phyloP scores from a whole-genome alignment of 2,888 invertebrate species.

The Neria commutata region DNA sequence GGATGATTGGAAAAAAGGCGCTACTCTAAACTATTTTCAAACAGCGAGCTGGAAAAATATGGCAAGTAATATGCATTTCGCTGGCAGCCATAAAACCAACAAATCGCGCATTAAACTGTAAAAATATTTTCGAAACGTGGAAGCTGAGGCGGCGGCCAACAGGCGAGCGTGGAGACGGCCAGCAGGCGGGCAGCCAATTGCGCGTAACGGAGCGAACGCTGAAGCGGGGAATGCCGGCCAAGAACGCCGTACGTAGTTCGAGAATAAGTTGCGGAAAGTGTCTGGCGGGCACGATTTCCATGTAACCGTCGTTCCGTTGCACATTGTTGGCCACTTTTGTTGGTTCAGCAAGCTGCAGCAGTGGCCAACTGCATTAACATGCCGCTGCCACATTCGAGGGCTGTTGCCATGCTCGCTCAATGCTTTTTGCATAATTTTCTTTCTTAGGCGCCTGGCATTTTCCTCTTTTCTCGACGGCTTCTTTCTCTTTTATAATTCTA shows the following conservation, averaged over 20 bases:
- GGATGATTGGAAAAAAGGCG: no score
- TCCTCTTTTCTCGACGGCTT: neutral
- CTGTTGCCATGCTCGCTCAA: neutral
- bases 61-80: no score
- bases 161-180: no score
- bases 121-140: neutral
- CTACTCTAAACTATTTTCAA: no score
- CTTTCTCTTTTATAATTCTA: neutral
- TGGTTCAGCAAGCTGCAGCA: neutral
- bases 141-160: neutral
- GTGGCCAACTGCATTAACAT: neutral
- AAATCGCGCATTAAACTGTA: neutral
- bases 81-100: neutral
- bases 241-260: neutral
- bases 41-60: no score
- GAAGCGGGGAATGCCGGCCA: neutral
- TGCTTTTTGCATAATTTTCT: slow-evolving; percentile 1
- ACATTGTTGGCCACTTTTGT: neutral
- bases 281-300: slow-evolving; percentile 4
- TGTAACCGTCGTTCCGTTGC: neutral
- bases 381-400: neutral
- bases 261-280: neutral
- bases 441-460: neutral
- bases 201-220: neutral
- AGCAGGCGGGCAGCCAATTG: no score